Evolutionary conservation across 2,888 invertebrate species (phyloP).

Genomic region (Amblyteles armatorius): DNA sequence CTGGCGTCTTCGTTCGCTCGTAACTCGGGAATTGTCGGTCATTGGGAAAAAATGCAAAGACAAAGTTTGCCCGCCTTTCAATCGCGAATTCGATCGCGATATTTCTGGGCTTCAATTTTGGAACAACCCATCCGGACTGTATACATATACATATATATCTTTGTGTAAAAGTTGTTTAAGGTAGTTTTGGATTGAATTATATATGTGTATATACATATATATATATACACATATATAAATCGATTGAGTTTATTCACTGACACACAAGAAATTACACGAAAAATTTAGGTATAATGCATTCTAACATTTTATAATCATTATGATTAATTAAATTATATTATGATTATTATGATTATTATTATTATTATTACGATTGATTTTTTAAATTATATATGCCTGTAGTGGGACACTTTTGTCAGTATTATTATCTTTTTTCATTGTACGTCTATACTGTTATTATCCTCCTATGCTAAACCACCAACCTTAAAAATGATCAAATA

Average conservation of each 20-base stretch:
- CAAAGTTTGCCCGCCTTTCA: background rate
- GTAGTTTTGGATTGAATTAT: constrained; percentile 59
- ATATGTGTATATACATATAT: constrained; percentile 55
- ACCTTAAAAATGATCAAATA: constrained; percentile 78
- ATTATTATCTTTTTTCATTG: constrained; percentile 64
- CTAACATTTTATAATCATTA: constrained; percentile 59
- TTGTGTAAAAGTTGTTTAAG: constrained; percentile 60
- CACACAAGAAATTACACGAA: constrained; percentile 51
- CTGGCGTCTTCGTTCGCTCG: background rate
- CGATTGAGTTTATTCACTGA: constrained; percentile 47
- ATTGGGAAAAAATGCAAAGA: background rate
- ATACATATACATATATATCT: constrained; percentile 38
- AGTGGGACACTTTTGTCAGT: constrained; percentile 66
- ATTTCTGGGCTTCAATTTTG: background rate
- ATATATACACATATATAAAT: constrained; percentile 33
- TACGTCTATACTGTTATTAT: constrained; percentile 69
- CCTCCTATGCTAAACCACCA: constrained; percentile 76
- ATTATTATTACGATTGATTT: constrained; percentile 48
- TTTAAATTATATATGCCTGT: constrained; percentile 66
- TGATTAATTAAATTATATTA: constrained; percentile 47
- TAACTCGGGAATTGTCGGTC: background rate
- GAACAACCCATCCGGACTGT: background rate
- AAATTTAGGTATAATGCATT: constrained; percentile 63
- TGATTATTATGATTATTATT: constrained; percentile 8
- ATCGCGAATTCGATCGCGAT: background rate